Evolutionary conservation across 1,140 invertebrate genomes (phyloP), one percentile per base, ranked within the genome.

Genomic region (Cylas formicarius): DNA sequence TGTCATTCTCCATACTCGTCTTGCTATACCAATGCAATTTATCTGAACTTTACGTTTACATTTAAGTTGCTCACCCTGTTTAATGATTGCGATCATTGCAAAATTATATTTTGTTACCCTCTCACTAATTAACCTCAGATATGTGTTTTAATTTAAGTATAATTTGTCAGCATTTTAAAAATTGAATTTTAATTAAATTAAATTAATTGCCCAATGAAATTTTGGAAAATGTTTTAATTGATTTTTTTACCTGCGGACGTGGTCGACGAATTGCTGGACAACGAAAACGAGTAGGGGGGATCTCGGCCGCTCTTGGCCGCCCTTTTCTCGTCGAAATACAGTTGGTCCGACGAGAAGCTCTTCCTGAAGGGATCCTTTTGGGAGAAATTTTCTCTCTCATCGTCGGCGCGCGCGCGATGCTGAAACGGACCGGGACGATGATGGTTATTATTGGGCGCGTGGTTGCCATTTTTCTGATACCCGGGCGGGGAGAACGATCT

Each of bases 331-430:
- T 18, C 43, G n/a, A 29, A 35, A 18, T 50, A 55, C 2, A 63
- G 46, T 29, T 63, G 61, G 38, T 65, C 62, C 1, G 60, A 62
- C 17, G 61, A 63, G 32, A 60, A 58, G 47, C 62, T 65, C 40
- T 65, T 65, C 4, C 56, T 27, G 19, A 62, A 56, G 32, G 18
- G 45, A n/a, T 37, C 39, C 22, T 24, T 47, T 20, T 22, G 27
- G 17, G 13, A 36, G 18, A 23, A 48, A 38, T 28, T 21, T 16
- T 20, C 17, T 19, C 24, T 13, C 13, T 10, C 23, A 27, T 2
- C 18, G 17, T 17, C 13, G 11, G 34, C n/a, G 27, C 13, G 13
- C 9, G 10, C 14, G 6, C 31, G 9, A 14, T 19, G 41, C 6
- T 11, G 24, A 26, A 10, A 2, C 3, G 16, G 7, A 29, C 23